Conservation (phyloP, 2,113 vertebrate species). For the Pollachius pollachius region DNA sequence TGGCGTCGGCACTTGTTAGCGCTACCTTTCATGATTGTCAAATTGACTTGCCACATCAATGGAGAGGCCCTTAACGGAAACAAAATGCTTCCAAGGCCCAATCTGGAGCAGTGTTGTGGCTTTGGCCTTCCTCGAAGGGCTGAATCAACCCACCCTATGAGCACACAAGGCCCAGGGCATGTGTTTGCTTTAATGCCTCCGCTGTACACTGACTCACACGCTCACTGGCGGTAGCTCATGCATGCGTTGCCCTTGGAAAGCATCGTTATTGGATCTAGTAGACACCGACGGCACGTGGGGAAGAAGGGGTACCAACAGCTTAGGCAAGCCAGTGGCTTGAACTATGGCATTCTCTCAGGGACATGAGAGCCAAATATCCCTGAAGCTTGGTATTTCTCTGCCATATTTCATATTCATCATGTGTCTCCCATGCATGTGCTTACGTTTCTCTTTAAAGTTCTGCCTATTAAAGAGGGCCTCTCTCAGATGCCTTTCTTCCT, state of each 20-base stretch:
- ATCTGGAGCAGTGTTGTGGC: conserved; percentile 30
- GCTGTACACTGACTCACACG: conserved; percentile 26
- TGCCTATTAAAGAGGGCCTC: not conserved
- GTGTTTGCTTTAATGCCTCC: conserved; percentile 32
- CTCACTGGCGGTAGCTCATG: conserved; percentile 15
- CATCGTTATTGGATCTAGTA: conserved; percentile 37
- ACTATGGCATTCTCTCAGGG: conserved; percentile 22
- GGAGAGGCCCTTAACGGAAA: conserved; percentile 60
- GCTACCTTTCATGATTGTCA: conserved; percentile 71
- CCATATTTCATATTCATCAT: conserved; percentile 18
- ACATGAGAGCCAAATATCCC: conserved; percentile 4
- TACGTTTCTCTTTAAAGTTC: not conserved
- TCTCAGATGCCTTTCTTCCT: not conserved
- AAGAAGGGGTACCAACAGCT: conserved; percentile 23
- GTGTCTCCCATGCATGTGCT: not conserved
- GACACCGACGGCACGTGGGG: conserved; percentile 5
- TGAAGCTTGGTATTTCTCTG: conserved; percentile 25
- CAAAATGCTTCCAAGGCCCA: conserved; percentile 44
- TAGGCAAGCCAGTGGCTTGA: conserved; percentile 18
- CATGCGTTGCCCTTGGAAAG: conserved; percentile 24
- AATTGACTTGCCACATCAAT: conserved; percentile 62
- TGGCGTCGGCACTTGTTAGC: conserved; percentile 57
- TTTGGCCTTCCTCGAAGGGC: conserved; percentile 38
- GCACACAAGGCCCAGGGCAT: conserved; percentile 27
- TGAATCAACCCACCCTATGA: conserved; percentile 21